Evolutionary conservation across 2,797 vertebrate genomes (phyloP).

Genomic region (Brachymystax lenok): DNA sequence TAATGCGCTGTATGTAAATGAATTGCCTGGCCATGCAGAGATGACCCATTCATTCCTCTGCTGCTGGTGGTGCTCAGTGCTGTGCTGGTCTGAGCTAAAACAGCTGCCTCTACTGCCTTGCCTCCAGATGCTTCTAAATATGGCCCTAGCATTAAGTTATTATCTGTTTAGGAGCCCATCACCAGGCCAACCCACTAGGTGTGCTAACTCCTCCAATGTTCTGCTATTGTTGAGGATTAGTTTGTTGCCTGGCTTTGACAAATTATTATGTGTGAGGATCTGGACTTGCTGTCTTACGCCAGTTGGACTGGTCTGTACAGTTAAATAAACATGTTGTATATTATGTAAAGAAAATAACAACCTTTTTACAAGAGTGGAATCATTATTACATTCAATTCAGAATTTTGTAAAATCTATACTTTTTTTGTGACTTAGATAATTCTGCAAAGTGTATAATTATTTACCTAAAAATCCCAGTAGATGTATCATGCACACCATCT

Average conservation of each 20-base stretch:
- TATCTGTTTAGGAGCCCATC: conserved; percentile 83
- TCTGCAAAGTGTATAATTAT: conserved; percentile 20
- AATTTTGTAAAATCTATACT: neutral
- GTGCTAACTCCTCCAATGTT: conserved; percentile 55
- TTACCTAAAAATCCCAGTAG: neutral
- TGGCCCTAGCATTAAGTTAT: conserved; percentile 86
- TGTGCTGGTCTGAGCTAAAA: conserved; percentile 63
- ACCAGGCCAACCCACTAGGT: conserved; percentile 71
- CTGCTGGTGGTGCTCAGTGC: conserved; percentile 27
- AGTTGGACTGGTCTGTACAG: neutral
- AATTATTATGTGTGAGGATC: neutral
- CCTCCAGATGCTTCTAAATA: conserved; percentile 88
- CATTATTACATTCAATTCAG: neutral
- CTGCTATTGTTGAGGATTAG: conserved; percentile 52
- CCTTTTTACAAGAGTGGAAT: neutral
- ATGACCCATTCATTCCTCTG: neutral
- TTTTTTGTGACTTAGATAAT: conserved; percentile 33
- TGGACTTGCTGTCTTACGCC: neutral
- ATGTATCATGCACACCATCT: neutral
- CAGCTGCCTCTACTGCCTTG: conserved; percentile 82
- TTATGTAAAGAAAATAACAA: neutral
- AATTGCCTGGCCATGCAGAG: conserved; percentile 40
- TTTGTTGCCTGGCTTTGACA: conserved; percentile 43
- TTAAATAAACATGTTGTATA: neutral
- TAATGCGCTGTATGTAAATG: conserved; percentile 49